These are phyloP conservation scores for Ophiodon elongatus DNA, from an alignment of 2,113 vertebrate species.

Conservation along the genomic window DNA sequence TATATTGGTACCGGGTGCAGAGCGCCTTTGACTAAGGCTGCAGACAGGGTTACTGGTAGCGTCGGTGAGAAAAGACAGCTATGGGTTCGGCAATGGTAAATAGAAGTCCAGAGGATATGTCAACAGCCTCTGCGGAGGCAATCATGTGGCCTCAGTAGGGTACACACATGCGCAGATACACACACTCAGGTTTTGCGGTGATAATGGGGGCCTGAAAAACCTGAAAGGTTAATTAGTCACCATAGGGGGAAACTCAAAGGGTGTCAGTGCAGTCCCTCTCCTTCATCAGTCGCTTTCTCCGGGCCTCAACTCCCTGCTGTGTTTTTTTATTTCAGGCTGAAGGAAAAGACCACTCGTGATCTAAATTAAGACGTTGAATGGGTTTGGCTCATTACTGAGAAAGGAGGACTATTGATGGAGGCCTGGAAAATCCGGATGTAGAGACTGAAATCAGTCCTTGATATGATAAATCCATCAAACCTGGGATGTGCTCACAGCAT, in stretches of 20 bases:
- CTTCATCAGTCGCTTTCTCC: conserved; percentile 50
- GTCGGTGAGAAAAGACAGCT: neutral
- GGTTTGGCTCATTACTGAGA: conserved; percentile 40
- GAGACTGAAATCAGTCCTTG: neutral
- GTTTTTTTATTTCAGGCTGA: conserved; percentile 46
- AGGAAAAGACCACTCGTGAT: conserved; percentile 65
- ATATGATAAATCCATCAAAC: conserved; percentile 1
- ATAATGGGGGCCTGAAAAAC: conserved; percentile 45
- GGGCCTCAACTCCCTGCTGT: conserved; percentile 43
- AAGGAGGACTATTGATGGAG: neutral
- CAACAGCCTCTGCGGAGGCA: conserved; percentile 17
- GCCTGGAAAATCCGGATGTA: neutral
- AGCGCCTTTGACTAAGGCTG: neutral
- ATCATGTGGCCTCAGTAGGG: conserved; percentile 7
- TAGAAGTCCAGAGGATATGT: conserved; percentile 56
- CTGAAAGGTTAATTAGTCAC: conserved; percentile 80
- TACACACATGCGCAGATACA: conserved; percentile 31
- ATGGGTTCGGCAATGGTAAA: neutral
- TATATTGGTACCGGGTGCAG: neutral
- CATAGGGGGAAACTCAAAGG: conserved; percentile 60
- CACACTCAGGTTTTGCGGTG: conserved; percentile 11
- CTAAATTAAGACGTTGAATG: conserved; percentile 62
- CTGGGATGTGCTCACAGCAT: neutral
- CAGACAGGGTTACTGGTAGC: neutral
- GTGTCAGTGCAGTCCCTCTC: conserved; percentile 37